Evolutionary conservation across 2,888 invertebrate species (phyloP), one percentile per base, ranked within the genome.

Genomic region (Tanypteryx hageni): DNA sequence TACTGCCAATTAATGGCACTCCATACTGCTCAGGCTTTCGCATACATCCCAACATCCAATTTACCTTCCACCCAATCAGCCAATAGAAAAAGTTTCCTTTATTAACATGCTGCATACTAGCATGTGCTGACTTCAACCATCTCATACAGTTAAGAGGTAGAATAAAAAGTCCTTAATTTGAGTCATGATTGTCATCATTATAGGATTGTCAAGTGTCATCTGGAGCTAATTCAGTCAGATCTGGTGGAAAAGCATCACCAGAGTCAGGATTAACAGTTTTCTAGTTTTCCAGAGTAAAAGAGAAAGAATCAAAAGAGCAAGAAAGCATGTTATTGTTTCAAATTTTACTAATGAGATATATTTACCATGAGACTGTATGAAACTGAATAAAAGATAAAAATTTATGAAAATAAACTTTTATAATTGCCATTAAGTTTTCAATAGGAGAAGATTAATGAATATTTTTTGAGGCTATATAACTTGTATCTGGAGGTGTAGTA

Each of bases 91-190:
- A 89, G 64, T 64, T 89, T 89, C 64, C 89, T 89, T 89, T 44
- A 89, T 89, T 64, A 86, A 68, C 89, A 89, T 89, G 89, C 89
- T 89, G 89, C 89, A 89, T 89, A 89, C 89, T 89, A 89, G 89
- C 89, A 89, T 89, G 89, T 89, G 89, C 89, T 64, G 89, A 89
- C 64, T 89, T 89, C 64, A 89, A 89, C 89, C 89, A 89, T 89
- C 89, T 89, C 89, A 89, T 89, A 89, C 89, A 89, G 27, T 89
- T 89, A 89, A 89, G 89, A 64, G 64, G 68, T 89, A 89, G 89
- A 89, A 59, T 61, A 64, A 89, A 83, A 89, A 89, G 89, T 89
- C 89, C 89, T 89, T 89, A 44, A 89, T 89, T 89, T 61, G 89
- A 64, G 89, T 89, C 89, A 68, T 44, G 44, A 64, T 89, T 68